Conservation (phyloP, 2,888 invertebrate species). For the Orthosia gracilis region DNA sequence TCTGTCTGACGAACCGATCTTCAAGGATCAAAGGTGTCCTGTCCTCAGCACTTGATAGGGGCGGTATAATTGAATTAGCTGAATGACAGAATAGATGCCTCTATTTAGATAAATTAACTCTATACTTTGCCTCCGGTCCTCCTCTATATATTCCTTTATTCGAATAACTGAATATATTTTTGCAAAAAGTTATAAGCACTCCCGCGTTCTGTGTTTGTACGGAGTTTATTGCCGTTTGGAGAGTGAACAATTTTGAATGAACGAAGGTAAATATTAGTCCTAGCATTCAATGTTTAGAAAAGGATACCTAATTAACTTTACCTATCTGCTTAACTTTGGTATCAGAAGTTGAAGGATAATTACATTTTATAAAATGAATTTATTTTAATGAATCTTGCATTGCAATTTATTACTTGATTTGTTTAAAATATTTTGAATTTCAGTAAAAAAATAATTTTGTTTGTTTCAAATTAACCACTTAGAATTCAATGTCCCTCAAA, state of each 20-base stretch:
- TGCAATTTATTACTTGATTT: neutral
- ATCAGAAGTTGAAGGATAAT: neutral
- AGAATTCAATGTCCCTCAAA: conserved; percentile 9
- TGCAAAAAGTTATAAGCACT: conserved; percentile 29
- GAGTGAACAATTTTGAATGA: conserved; percentile 26
- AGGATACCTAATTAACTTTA: too few relatives aligned
- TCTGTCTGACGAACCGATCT: conserved; percentile 17
- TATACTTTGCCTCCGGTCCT: neutral
- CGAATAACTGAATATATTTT: conserved; percentile 52
- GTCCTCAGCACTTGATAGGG: conserved; percentile 22
- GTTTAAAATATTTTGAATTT: neutral
- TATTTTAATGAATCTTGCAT: neutral
- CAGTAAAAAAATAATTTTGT: neutral
- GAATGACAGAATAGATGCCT: conserved; percentile 17
- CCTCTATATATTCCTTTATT: conserved; percentile 31
- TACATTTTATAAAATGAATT: neutral
- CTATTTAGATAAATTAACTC: conserved; percentile 23
- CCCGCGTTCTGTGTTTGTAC: conserved; percentile 17
- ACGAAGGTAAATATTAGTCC: conserved; percentile 5
- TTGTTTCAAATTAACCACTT: conserved; percentile 17
- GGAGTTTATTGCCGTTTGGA: conserved; percentile 22
- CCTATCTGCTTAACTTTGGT: neutral
- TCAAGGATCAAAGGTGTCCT: conserved; percentile 37
- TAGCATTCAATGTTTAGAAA: conserved; percentile 4
- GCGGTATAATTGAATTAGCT: conserved; percentile 34